phyloP scores from a whole-genome alignment of 1,140 invertebrate genomes.

The Atta cephalotes region DNA sequence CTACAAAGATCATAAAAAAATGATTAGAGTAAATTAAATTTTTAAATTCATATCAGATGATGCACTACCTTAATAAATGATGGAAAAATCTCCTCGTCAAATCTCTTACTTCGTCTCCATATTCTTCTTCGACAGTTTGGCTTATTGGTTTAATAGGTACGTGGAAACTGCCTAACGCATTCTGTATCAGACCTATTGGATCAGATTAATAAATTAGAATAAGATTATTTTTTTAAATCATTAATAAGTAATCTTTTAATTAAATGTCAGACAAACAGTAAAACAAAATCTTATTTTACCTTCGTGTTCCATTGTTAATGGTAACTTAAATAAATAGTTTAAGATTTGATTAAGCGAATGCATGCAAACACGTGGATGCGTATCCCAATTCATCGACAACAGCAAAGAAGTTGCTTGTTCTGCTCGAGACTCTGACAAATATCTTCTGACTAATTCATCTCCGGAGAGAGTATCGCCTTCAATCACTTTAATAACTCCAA shows the following conservation, averaged over 20 bases:
- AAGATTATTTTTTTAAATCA: constrained; percentile 11
- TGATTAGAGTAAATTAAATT: constrained; percentile 25
- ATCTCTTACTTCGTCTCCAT: constrained; percentile 90
- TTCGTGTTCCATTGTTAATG: constrained; percentile 89
- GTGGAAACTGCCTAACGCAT: constrained; percentile 91
- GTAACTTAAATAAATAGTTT: constrained; percentile 90
- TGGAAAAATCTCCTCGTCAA: constrained; percentile 93
- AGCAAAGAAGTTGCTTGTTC: constrained; percentile 91
- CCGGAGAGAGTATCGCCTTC: constrained; percentile 85
- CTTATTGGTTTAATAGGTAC: constrained; percentile 88
- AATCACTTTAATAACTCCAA: constrained; percentile 84
- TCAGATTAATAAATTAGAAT: background rate
- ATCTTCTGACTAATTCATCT: constrained; percentile 89
- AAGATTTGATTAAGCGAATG: constrained; percentile 90
- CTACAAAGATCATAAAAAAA: constrained; percentile 82
- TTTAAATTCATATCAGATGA: background rate
- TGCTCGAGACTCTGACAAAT: constrained; percentile 88
- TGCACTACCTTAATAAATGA: constrained; percentile 89
- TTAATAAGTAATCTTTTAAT: constrained; percentile 22
- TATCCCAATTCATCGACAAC: constrained; percentile 91
- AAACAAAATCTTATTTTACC: constrained; percentile 77
- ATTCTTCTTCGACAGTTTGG: constrained; percentile 90
- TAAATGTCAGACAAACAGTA: background rate
- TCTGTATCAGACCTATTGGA: constrained; percentile 88
- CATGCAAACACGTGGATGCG: constrained; percentile 89